These are phyloP conservation scores for Meiosimyza decipiens DNA, from an alignment of 2,888 invertebrate species.

Conservation along the genomic window DNA sequence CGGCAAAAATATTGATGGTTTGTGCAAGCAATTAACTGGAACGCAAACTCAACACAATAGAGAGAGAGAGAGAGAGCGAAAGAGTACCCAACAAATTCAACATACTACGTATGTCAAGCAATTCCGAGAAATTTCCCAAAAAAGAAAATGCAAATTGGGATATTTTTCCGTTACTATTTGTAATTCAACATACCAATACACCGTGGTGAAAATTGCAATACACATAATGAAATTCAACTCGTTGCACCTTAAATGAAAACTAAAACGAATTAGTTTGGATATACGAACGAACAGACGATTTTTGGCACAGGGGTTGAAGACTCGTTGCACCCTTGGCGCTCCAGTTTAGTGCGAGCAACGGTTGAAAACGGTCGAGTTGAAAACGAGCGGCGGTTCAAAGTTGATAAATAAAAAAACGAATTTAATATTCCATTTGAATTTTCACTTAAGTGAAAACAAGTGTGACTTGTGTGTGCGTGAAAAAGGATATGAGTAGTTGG, in stretches of 20 bases:
- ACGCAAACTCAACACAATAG: conserved; percentile 43
- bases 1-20: conserved; percentile 47
- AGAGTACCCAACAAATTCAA: neutral
- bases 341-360: conserved; percentile 67
- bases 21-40: neutral
- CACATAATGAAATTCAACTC: conserved; percentile 11
- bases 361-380: conserved; percentile 66
- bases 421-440: conserved; percentile 20
- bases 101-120: neutral
- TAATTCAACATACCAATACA: neutral
- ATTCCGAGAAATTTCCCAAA: conserved; percentile 6
- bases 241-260: conserved; percentile 14
- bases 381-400: conserved; percentile 45
- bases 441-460: neutral
- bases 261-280: conserved; percentile 14
- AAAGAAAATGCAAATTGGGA: too few relatives aligned
- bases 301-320: conserved; percentile 50
- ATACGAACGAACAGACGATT: conserved; percentile 9
- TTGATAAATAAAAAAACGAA: neutral
- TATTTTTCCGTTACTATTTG: too few relatives aligned
- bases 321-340: conserved; percentile 59
- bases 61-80: neutral
- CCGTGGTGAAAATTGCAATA: neutral
- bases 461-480: conserved; percentile 4
- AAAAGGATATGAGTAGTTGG: neutral